phyloP scores from a whole-genome alignment of 2,797 vertebrate genomes.

The Sebastes melanostomus region DNA sequence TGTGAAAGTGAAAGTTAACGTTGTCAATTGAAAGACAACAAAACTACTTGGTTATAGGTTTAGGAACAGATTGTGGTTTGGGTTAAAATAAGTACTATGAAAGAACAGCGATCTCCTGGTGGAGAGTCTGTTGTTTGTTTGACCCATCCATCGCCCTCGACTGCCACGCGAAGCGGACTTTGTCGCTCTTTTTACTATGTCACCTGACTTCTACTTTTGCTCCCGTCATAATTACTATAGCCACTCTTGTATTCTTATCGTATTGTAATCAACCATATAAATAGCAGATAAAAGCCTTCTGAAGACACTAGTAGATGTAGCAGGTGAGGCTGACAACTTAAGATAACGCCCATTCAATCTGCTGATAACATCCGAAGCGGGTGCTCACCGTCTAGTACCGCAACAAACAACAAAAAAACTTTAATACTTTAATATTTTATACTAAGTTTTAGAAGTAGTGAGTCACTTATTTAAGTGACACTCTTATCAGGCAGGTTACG shows the following conservation, averaged over 20 bases:
- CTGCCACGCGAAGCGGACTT: no score
- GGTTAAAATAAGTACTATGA: no score
- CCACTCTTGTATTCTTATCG: no score
- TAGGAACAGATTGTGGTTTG: no score
- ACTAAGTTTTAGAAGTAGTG: neutral
- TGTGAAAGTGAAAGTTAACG: no score
- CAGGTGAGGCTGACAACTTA: neutral
- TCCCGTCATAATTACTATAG: no score
- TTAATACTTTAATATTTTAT: no score
- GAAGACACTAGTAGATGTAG: neutral
- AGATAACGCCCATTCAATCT: neutral
- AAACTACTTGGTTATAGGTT: neutral
- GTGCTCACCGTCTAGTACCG: neutral
- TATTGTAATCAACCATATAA: neutral
- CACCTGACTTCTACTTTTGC: no score
- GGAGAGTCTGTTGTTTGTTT: no score
- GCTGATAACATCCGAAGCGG: neutral
- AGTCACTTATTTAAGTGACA: neutral
- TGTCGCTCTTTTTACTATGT: no score
- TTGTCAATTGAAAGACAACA: neutral
- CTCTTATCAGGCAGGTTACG: neutral
- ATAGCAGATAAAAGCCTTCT: neutral
- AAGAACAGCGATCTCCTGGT: no score
- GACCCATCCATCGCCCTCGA: no score
- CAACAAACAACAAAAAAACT: neutral